Evolutionary conservation across 2,797 vertebrate genomes (phyloP).

Genomic region (Malacoctenus gilli): DNA sequence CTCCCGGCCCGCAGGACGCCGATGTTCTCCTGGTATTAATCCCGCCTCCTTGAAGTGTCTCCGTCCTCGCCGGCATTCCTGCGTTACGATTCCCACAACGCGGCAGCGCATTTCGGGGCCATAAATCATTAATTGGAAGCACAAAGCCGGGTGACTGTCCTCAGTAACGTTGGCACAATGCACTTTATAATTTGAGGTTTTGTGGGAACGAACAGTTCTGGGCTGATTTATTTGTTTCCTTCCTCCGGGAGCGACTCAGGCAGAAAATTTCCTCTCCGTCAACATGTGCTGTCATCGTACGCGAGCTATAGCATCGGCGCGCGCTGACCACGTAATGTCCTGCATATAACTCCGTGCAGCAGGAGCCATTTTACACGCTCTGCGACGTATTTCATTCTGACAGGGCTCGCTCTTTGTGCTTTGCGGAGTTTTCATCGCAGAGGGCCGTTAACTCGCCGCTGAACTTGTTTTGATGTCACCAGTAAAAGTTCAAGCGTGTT

Average conservation of each 20-base stretch:
- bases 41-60: slow-evolving; percentile 22
- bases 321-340: slow-evolving; percentile 33
- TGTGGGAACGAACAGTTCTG: slow-evolving; percentile 35
- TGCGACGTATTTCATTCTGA: slow-evolving; percentile 28
- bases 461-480: background rate
- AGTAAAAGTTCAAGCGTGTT: no score
- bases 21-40: no score
- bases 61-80: slow-evolving; percentile 58
- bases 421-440: slow-evolving; percentile 13
- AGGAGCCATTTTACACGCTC: slow-evolving; percentile 23
- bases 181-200: slow-evolving; percentile 56
- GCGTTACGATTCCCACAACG: slow-evolving; percentile 50
- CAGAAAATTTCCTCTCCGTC: slow-evolving; percentile 41
- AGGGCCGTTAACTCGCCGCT: background rate
- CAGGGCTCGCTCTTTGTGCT: slow-evolving; percentile 34
- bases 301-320: slow-evolving; percentile 14
- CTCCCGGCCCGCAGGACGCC: slow-evolving; percentile 31
- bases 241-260: slow-evolving; percentile 29
- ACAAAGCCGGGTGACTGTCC: slow-evolving; percentile 44
- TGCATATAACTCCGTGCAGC: slow-evolving; percentile 19
- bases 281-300: slow-evolving; percentile 30
- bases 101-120: slow-evolving; percentile 47
- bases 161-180: slow-evolving; percentile 53
- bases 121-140: slow-evolving; percentile 72
- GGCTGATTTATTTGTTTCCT: slow-evolving; percentile 54